Evolutionary conservation across 1,140 invertebrate genomes (phyloP), one percentile per base, ranked within the genome.

Genomic region (Gryllus bimaculatus): DNA sequence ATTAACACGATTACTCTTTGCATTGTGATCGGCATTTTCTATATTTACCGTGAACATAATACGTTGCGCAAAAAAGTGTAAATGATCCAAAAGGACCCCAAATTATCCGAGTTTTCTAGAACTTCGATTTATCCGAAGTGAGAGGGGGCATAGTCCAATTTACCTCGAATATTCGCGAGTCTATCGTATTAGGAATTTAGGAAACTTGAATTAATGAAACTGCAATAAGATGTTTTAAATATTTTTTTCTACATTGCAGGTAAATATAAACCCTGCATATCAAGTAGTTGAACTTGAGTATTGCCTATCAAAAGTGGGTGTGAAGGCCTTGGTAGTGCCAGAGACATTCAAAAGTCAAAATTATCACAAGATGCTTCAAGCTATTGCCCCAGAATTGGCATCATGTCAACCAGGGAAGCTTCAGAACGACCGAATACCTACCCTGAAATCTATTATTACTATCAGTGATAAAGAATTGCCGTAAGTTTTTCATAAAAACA

Each of bases 201-300:
- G 18, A 66, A 66, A 18, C 18, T 10, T 66, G 10, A 66, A 13
- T 13, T 66, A 66, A 0, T 2, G 10, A n/a, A n/a, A n/a, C n/a
- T n/a, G 10, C 10, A 48, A 4, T 47, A 18, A 39, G 8, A 13
- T 8, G n/a, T 12, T 76, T 76, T 13, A 13, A n/a, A 48, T 47
- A n/a, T 8, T 75, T 20, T 47, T 76, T 76, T n/a, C 39, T 18
- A 47, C 8, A 18, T 77, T 47, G 15, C 47, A 93, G 92, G 92
- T 95, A 8, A 91, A 92, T 75, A 89, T 98, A 8, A 98, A 99
- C 86, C 96, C 96, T 0, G 88, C 90, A 0, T 98, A 95, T 83
- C 90, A 93, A 83, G 87, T 89, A 12, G 83, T 86, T 15, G 97
- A 99, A 84, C 80, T 98, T 0, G 88, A 91, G 78, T 96, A 93